These are phyloP conservation scores for Drosophila orena DNA, from an alignment of 1,140 invertebrate genomes.

Conservation along the genomic window DNA sequence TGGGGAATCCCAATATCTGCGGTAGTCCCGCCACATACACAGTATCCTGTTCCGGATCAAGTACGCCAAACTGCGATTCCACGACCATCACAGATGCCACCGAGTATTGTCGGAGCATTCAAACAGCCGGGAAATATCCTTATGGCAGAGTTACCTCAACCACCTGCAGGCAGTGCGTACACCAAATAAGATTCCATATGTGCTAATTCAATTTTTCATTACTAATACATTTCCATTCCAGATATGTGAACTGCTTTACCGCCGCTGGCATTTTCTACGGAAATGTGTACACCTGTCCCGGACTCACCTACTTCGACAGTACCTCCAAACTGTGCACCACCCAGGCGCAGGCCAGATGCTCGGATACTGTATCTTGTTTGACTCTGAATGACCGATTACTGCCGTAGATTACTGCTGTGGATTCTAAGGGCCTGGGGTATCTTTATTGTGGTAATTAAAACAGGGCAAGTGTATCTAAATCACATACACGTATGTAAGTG, in stretches of 20 bases:
- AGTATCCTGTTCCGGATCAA: slow-evolving; percentile 18
- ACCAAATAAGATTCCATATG: too few relatives aligned
- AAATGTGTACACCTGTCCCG: slow-evolving; percentile 35
- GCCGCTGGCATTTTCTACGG: slow-evolving; percentile 21
- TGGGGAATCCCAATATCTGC: slow-evolving; percentile 27
- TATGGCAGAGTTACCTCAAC: slow-evolving; percentile 29
- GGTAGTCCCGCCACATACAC: background rate
- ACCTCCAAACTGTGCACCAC: slow-evolving; percentile 17
- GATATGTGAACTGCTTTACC: slow-evolving; percentile 45
- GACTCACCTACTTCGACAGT: slow-evolving; percentile 45
- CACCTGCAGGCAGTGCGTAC: slow-evolving; percentile 52
- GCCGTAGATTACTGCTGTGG: slow-evolving; percentile 6
- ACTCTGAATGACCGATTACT: slow-evolving; percentile 4
- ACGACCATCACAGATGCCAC: slow-evolving; percentile 26
- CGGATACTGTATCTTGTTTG: slow-evolving; percentile 16
- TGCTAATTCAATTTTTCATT: background rate
- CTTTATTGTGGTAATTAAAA: background rate
- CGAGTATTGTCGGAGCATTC: slow-evolving; percentile 22
- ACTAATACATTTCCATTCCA: background rate
- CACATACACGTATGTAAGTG: slow-evolving; percentile 18
- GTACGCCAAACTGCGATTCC: background rate
- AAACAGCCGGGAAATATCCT: slow-evolving; percentile 47
- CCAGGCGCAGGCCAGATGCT: slow-evolving; percentile 38
- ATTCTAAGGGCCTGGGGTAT: background rate
- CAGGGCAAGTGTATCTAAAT: background rate